Evolutionary conservation across 2,113 vertebrate species (phyloP).

Genomic region (Sceloporus tristichus): DNA sequence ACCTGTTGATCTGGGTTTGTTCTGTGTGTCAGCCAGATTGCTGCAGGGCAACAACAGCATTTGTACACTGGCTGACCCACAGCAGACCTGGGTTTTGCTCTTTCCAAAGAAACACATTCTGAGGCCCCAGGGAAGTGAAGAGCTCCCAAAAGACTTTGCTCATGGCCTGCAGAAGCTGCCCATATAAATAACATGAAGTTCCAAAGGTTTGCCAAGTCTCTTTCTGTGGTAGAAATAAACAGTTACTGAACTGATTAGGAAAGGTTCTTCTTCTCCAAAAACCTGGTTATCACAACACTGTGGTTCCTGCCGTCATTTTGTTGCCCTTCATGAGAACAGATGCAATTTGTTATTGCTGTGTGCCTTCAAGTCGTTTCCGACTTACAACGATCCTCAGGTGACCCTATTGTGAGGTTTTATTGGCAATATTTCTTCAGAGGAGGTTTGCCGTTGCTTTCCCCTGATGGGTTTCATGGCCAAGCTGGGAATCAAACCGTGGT

Average conservation of each 20-base stretch:
- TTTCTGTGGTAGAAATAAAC: not conserved
- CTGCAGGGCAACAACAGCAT: conserved; percentile 6
- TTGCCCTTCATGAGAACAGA: not conserved
- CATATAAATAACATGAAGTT: not conserved
- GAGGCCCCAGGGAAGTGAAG: not conserved
- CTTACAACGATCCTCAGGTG: no score
- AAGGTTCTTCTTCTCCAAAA: conserved; percentile 41
- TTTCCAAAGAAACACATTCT: conserved; percentile 16
- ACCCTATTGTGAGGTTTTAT: no score
- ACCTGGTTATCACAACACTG: not conserved
- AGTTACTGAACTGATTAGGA: conserved; percentile 6
- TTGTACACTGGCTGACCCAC: conserved; percentile 37
- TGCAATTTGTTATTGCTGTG: no score
- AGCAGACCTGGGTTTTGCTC: not conserved
- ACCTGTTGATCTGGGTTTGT: conserved; percentile 24
- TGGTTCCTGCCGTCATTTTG: no score
- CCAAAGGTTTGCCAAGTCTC: not conserved
- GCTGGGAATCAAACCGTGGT: no score
- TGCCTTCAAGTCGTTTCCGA: no score
- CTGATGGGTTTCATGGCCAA: no score
- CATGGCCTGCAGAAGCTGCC: not conserved
- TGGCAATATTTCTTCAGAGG: no score
- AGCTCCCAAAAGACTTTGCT: not conserved
- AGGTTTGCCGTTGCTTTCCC: no score
- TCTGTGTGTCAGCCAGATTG: conserved; percentile 21